phyloP scores from a whole-genome alignment of 37 sponge, comb jelly and placozoan genomes.

The Oscarella lobularis region DNA sequence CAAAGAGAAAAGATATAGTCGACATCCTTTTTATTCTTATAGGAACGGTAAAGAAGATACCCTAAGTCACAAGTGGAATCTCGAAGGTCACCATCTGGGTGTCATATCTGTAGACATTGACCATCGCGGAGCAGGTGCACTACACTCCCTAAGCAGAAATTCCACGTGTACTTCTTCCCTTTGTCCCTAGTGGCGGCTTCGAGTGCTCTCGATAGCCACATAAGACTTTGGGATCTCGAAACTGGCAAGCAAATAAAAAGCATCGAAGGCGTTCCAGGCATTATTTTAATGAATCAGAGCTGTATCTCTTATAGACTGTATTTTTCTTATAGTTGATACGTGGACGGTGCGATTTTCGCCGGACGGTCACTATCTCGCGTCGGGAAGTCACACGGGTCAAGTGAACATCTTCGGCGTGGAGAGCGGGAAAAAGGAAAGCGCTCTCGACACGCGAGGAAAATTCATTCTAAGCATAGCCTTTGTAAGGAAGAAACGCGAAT shows the following conservation, averaged over 20 bases:
- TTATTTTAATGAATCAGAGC: constrained; percentile 1
- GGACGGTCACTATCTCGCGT: constrained; percentile 61
- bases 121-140: no score
- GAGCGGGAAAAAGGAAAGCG: constrained; percentile 57
- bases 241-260: constrained; percentile 65
- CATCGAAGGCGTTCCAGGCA: constrained; percentile 83
- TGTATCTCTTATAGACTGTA: background rate
- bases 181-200: constrained; percentile 61
- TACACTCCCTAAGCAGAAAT: no score
- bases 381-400: constrained; percentile 91
- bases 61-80: constrained; percentile 51
- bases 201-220: constrained; percentile 86
- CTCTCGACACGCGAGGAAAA: constrained; percentile 90
- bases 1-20: no score
- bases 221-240: constrained; percentile 83
- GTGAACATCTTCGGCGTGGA: constrained; percentile 80
- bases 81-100: constrained; percentile 96
- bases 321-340: constrained; percentile 36
- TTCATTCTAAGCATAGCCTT: constrained; percentile 89
- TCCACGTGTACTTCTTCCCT: no score
- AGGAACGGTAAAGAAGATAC: no score
- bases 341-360: constrained; percentile 90
- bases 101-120: constrained; percentile 90
- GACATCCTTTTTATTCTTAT: no score
- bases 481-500: no score